A percentile compares a stretch with the other conserved stretches of the same genome.
Conservation (phyloP, 2,113 vertebrate species). For the Morone chrysops region DNA sequence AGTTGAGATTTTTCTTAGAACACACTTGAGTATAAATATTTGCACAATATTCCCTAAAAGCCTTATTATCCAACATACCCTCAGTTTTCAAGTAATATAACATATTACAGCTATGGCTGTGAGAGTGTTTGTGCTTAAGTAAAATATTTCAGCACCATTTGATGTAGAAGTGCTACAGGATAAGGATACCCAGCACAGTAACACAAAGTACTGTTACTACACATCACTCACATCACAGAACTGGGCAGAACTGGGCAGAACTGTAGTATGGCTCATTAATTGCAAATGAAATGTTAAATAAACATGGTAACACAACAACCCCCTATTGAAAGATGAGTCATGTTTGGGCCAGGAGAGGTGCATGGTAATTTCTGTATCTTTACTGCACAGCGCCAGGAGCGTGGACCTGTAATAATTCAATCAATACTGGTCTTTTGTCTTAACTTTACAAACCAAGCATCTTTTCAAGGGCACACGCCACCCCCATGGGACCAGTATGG, state of each 20-base stretch:
- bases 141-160: slow-evolving; percentile 47
- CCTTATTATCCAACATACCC: slow-evolving; percentile 32
- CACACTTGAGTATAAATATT: slow-evolving; percentile 17
- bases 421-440: slow-evolving; percentile 67
- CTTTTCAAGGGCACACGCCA: slow-evolving; percentile 54
- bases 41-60: slow-evolving; percentile 35
- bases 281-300: slow-evolving; percentile 60
- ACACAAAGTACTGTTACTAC: neutral
- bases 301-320: slow-evolving; percentile 31
- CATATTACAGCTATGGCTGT: slow-evolving; percentile 15
- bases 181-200: slow-evolving; percentile 16
- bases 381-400: slow-evolving; percentile 28
- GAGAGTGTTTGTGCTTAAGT: slow-evolving; percentile 21
- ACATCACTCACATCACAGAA: slow-evolving; percentile 20
- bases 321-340: slow-evolving; percentile 50
- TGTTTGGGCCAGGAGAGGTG: slow-evolving; percentile 42
- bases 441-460: slow-evolving; percentile 64
- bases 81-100: slow-evolving; percentile 25
- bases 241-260: slow-evolving; percentile 7
- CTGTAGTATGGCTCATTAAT: slow-evolving; percentile 39
- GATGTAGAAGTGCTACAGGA: slow-evolving; percentile 28
- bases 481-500: slow-evolving; percentile 3
- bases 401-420: slow-evolving; percentile 55
- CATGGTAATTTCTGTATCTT: slow-evolving; percentile 53
- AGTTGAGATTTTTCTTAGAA: slow-evolving; percentile 13